These are phyloP conservation scores for Alca torda DNA, from an alignment of 2,797 vertebrate genomes.

Conservation along the genomic window DNA sequence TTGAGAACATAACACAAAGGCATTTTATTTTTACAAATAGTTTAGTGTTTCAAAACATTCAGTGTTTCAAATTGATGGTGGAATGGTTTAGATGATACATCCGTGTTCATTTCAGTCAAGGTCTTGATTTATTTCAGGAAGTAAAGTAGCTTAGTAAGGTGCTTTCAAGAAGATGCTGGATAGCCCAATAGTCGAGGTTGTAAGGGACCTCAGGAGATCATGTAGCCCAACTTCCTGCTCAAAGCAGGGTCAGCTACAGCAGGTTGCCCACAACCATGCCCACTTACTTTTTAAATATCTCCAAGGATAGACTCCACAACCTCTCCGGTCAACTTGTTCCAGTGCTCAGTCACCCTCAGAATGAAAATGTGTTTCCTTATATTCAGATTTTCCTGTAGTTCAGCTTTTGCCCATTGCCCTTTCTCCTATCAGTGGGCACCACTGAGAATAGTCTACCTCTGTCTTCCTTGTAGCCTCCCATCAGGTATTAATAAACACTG, in stretches of 20 bases:
- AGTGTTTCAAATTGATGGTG: neutral
- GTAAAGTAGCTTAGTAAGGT: neutral
- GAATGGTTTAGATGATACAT: neutral
- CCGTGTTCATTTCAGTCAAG: neutral
- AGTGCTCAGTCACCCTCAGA: neutral
- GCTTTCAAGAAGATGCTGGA: neutral
- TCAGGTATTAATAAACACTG: neutral
- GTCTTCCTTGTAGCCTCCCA: neutral
- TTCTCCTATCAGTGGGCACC: neutral
- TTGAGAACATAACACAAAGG: neutral
- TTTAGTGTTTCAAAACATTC: neutral
- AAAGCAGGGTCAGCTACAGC: neutral
- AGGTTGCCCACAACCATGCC: neutral
- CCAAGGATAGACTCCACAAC: neutral
- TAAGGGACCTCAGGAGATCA: neutral
- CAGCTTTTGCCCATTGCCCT: neutral
- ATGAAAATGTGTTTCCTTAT: neutral
- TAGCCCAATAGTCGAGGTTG: neutral
- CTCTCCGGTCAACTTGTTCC: neutral
- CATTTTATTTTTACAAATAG: neutral
- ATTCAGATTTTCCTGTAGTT: neutral
- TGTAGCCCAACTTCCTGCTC: neutral
- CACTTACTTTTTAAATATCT: neutral
- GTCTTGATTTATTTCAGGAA: neutral
- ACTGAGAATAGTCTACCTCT: too few species aligned